Percentiles rank a stretch among this genome's conserved stretches.
Evolutionary conservation across 2,888 invertebrate genomes (phyloP).

Genomic region (Cryptus armator): DNA sequence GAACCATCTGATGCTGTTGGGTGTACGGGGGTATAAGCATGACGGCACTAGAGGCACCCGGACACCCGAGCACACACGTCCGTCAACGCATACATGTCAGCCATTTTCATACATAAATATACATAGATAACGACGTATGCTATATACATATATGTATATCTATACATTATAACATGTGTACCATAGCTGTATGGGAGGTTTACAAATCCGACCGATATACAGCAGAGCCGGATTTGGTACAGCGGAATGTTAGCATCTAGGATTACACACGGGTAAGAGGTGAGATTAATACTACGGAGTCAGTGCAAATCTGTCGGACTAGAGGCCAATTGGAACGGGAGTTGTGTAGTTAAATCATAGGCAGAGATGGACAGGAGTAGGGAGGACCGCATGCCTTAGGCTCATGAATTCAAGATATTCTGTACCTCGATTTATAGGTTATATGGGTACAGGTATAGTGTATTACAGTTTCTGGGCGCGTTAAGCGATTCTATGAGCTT

Average conservation of each 20-base stretch:
- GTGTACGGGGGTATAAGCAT: not conserved
- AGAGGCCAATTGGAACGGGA: not conserved
- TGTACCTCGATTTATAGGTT: not conserved
- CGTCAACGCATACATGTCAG: not conserved
- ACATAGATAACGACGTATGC: not conserved
- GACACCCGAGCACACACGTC: constrained; percentile 5
- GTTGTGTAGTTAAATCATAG: not conserved
- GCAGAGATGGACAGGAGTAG: not conserved
- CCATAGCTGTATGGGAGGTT: not conserved
- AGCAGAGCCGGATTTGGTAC: not conserved
- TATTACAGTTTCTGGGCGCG: not conserved
- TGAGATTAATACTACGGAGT: constrained; percentile 21
- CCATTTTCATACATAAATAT: not conserved
- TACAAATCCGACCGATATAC: not conserved
- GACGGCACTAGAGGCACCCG: not conserved
- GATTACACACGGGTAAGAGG: constrained; percentile 14
- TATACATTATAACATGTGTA: not conserved
- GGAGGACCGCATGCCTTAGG: not conserved
- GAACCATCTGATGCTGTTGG: constrained; percentile 4
- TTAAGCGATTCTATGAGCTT: not conserved
- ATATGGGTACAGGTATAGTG: not conserved
- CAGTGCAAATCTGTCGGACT: constrained; percentile 13
- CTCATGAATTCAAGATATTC: constrained; percentile 13
- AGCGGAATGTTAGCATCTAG: not conserved
- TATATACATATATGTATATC: not conserved